A percentile compares a stretch with the other conserved stretches of the same genome.
These are phyloP conservation scores for Drosophila orosa DNA, from an alignment of 1,140 invertebrate genomes.

Conservation along the genomic window DNA sequence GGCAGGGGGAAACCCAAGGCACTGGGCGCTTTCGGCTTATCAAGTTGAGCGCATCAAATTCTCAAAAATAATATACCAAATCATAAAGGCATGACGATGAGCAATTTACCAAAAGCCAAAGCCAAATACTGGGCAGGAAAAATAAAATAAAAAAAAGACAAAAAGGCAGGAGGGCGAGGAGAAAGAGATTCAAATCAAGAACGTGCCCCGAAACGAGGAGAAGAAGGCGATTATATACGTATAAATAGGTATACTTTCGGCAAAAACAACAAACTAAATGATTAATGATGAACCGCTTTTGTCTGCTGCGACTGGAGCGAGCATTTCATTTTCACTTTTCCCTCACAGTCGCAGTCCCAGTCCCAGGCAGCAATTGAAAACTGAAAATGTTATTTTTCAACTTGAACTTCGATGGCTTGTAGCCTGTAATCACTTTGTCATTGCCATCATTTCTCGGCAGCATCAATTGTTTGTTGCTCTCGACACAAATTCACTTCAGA, in stretches of 20 bases:
- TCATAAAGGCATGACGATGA: constrained; percentile 81
- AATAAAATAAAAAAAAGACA: not conserved
- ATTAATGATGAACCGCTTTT: constrained; percentile 75
- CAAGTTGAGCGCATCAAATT: constrained; percentile 80
- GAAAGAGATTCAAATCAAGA: constrained; percentile 76
- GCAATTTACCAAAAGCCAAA: constrained; percentile 77
- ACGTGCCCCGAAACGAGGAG: constrained; percentile 58
- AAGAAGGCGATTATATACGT: constrained; percentile 50
- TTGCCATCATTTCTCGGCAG: constrained; percentile 81
- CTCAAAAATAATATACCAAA: constrained; percentile 76
- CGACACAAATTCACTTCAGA: constrained; percentile 72
- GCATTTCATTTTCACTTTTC: constrained; percentile 74
- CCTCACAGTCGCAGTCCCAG: not conserved
- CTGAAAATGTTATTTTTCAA: constrained; percentile 68
- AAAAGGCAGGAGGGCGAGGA: constrained; percentile 7
- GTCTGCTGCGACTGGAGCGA: constrained; percentile 33
- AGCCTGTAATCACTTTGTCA: constrained; percentile 76
- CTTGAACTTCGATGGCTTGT: constrained; percentile 73
- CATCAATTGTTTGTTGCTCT: constrained; percentile 72
- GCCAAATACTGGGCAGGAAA: constrained; percentile 56
- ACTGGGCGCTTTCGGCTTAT: constrained; percentile 64
- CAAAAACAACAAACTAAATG: constrained; percentile 77
- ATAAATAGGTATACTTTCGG: constrained; percentile 61
- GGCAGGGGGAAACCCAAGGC: not conserved
- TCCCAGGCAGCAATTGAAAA: constrained; percentile 54